Evolutionary conservation across 2,888 invertebrate species (phyloP).

Genomic region (Apomyelois bistriatella): DNA sequence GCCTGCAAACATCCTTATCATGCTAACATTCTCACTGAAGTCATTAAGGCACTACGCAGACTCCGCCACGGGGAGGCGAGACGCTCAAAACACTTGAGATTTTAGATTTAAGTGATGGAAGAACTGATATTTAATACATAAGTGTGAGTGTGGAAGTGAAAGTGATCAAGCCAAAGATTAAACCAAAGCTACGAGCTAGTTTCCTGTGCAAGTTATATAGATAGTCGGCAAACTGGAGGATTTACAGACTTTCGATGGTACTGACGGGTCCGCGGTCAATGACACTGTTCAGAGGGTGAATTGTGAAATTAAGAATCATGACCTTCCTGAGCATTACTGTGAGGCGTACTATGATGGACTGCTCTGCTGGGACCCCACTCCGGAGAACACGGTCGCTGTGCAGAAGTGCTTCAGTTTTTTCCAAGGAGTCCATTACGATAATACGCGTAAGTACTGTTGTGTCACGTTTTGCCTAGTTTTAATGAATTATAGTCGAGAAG

Average conservation of each 20-base stretch:
- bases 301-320: constrained; percentile 52
- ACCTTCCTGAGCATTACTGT: constrained; percentile 69
- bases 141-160: constrained; percentile 36
- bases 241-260: constrained; percentile 59
- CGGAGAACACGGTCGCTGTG: constrained; percentile 83
- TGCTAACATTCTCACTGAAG: constrained; percentile 63
- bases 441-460: constrained; percentile 84
- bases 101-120: constrained; percentile 36
- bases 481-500: no score
- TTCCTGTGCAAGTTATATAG: constrained; percentile 35
- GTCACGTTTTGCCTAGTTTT: background rate
- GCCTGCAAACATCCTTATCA: constrained; percentile 72
- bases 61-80: constrained; percentile 46
- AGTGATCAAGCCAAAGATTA: constrained; percentile 44
- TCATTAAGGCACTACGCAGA: constrained; percentile 57
- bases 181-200: constrained; percentile 42
- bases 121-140: constrained; percentile 29
- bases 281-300: constrained; percentile 48
- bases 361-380: constrained; percentile 91
- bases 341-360: constrained; percentile 86
- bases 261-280: constrained; percentile 57
- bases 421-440: constrained; percentile 88
- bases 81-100: constrained; percentile 47
- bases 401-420: constrained; percentile 90
- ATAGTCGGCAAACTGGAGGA: constrained; percentile 72